phyloP scores from a whole-genome alignment of 2,888 invertebrate genomes.

The Nasonovia ribisnigri region DNA sequence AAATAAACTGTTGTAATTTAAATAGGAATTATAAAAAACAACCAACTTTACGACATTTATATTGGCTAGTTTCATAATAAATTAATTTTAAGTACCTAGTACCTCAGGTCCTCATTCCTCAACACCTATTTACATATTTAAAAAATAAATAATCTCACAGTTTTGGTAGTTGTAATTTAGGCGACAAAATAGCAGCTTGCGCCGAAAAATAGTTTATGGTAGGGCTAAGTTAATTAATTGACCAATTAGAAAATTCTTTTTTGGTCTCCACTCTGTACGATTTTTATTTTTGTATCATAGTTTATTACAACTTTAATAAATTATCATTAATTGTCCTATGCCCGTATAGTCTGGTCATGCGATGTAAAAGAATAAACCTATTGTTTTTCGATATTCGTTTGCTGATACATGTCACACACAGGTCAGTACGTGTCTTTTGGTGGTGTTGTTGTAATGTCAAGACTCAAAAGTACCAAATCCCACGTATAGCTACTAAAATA shows the following conservation, averaged over 20 bases:
- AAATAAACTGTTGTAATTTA: not conserved
- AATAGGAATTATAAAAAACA: not conserved
- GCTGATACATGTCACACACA: not conserved
- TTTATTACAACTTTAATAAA: not conserved
- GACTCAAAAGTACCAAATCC: not conserved
- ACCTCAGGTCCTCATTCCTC: not conserved
- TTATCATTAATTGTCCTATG: not conserved
- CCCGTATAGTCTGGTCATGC: too few relatives aligned
- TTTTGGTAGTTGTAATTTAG: too few relatives aligned
- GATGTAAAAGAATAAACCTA: not conserved
- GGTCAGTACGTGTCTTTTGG: not conserved
- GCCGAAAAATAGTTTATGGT: not conserved
- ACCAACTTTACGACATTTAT: not conserved
- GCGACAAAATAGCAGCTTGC: not conserved
- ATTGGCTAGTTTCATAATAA: not conserved
- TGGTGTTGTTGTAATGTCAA: not conserved
- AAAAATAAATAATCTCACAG: too few relatives aligned
- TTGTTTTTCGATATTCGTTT: not conserved
- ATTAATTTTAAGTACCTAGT: not conserved
- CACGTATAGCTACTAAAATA: not conserved
- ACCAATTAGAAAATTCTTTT: not conserved
- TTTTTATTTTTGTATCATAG: not conserved
- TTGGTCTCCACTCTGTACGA: not conserved
- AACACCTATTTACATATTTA: too few relatives aligned
- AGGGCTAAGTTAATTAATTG: not conserved